These are phyloP conservation scores for Drosophila hydei DNA, from an alignment of 1,140 invertebrate species.

Conservation along the genomic window DNA sequence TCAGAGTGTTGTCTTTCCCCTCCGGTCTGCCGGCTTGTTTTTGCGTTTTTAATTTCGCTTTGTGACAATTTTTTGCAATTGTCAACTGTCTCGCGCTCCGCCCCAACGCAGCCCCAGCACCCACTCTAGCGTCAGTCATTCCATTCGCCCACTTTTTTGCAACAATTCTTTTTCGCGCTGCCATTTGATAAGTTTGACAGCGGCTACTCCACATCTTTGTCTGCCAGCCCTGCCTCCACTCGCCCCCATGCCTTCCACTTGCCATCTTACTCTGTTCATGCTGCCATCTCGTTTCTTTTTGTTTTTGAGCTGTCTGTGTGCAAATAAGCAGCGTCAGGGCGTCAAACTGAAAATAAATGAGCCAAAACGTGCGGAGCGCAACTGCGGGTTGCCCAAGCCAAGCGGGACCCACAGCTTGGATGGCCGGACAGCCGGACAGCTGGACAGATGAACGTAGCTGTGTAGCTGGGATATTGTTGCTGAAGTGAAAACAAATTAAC, in stretches of 20 bases:
- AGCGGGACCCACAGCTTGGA: neutral
- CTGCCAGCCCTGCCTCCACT: constrained; percentile 13
- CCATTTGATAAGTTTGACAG: constrained; percentile 81
- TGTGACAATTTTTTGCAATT: constrained; percentile 70
- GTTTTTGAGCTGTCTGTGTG: constrained; percentile 60
- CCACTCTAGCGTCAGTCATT: neutral
- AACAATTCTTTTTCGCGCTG: constrained; percentile 60
- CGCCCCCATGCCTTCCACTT: no score
- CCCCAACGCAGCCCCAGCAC: neutral
- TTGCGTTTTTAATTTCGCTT: constrained; percentile 81
- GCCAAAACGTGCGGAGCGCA: constrained; percentile 66
- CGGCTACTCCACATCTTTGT: constrained; percentile 66
- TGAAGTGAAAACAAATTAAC: constrained; percentile 82
- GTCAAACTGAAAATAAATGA: constrained; percentile 81
- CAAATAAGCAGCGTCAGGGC: constrained; percentile 79
- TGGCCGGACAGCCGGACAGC: neutral
- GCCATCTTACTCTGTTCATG: no score
- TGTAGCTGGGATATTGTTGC: constrained; percentile 63
- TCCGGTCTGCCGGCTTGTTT: constrained; percentile 53
- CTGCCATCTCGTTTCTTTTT: constrained; percentile 11
- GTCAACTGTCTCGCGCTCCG: constrained; percentile 56
- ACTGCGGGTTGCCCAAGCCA: constrained; percentile 31
- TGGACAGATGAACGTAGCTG: constrained; percentile 29
- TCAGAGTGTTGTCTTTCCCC: constrained; percentile 16
- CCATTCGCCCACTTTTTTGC: constrained; percentile 33